Conservation (phyloP, 2,888 invertebrate species). For the Cryptosula pallasiana region DNA sequence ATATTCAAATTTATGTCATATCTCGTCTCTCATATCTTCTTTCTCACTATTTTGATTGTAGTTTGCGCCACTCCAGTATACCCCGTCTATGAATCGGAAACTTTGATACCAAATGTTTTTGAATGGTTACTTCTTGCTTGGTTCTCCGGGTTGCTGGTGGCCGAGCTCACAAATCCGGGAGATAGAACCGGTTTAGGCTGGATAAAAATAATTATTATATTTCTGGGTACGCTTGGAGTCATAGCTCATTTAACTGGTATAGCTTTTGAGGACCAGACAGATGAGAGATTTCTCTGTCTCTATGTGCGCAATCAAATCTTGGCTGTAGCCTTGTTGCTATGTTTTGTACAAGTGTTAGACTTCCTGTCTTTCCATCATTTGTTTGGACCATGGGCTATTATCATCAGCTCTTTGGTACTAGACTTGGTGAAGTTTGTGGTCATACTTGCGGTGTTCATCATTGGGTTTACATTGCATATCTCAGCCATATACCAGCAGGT, state of each 20-base stretch:
- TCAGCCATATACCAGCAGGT: slow-evolving; percentile 89
- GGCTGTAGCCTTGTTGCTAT: slow-evolving; percentile 86
- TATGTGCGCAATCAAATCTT: slow-evolving; percentile 96
- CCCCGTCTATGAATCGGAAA: slow-evolving; percentile 48
- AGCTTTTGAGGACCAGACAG: slow-evolving; percentile 35
- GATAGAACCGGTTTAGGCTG: slow-evolving; percentile 95
- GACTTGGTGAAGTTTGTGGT: slow-evolving; percentile 94
- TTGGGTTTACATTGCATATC: slow-evolving; percentile 86
- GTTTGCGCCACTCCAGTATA: slow-evolving; percentile 58
- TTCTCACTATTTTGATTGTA: slow-evolving; percentile 85
- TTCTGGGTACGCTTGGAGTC: slow-evolving; percentile 62
- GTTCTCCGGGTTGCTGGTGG: slow-evolving; percentile 87
- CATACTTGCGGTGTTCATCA: slow-evolving; percentile 93
- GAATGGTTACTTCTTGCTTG: slow-evolving; percentile 92
- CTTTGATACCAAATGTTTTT: slow-evolving; percentile 83
- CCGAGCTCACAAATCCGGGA: slow-evolving; percentile 94
- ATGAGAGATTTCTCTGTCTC: slow-evolving; percentile 65
- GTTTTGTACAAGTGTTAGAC: slow-evolving; percentile 89
- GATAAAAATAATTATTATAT: slow-evolving; percentile 64
- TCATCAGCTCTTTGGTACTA: slow-evolving; percentile 71
- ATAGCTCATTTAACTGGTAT: slow-evolving; percentile 72
- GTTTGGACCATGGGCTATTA: slow-evolving; percentile 99
- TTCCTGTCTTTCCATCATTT: slow-evolving; percentile 98
- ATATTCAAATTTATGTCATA: slow-evolving; percentile 99
- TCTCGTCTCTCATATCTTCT: slow-evolving; percentile 94